Percentiles rank a stretch among this genome's conserved stretches.
Evolutionary conservation across 2,797 vertebrate genomes (phyloP).

Genomic region (Myripristis murdjan): DNA sequence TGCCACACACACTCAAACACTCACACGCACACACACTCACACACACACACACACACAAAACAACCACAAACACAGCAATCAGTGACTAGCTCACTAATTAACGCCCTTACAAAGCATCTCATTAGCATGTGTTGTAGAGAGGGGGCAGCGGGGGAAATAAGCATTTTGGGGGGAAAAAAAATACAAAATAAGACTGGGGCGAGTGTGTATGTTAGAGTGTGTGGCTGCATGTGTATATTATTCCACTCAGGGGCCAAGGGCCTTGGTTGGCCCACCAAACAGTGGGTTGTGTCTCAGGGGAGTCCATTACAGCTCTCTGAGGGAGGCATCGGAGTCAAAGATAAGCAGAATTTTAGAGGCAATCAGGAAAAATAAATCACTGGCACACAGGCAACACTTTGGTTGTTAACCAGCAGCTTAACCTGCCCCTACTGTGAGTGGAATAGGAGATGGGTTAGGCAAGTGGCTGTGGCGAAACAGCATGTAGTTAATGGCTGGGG

Average conservation of each 20-base stretch:
- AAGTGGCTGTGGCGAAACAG: slow-evolving; percentile 27
- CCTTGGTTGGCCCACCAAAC: slow-evolving; percentile 91
- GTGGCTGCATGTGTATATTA: slow-evolving; percentile 71
- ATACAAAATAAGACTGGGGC: slow-evolving; percentile 64
- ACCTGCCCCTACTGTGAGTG: slow-evolving; percentile 75
- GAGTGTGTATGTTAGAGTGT: slow-evolving; percentile 29
- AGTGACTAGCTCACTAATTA: slow-evolving; percentile 98
- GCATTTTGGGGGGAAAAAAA: slow-evolving; percentile 75
- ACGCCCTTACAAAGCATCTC: slow-evolving; percentile 97
- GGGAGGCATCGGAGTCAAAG: slow-evolving; percentile 92
- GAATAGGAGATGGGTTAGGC: slow-evolving; percentile 68
- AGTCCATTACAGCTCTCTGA: slow-evolving; percentile 93
- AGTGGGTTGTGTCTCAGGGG: slow-evolving; percentile 92
- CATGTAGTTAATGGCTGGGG: slow-evolving; percentile 29
- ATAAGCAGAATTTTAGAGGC: slow-evolving; percentile 99
- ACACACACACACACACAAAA: slow-evolving; percentile 54
- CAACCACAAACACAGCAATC: slow-evolving; percentile 96
- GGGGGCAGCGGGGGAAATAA: slow-evolving; percentile 73
- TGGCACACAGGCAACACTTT: slow-evolving; percentile 80
- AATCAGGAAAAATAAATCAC: slow-evolving; percentile 94
- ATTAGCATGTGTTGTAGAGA: slow-evolving; percentile 94
- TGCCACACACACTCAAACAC: too few species aligned
- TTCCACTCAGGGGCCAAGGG: slow-evolving; percentile 89
- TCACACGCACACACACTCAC: slow-evolving; percentile 59
- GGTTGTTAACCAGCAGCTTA: slow-evolving; percentile 88